Conservation (phyloP, 2,888 invertebrate genomes). For the Lepidocyrtoides sp. region DNA sequence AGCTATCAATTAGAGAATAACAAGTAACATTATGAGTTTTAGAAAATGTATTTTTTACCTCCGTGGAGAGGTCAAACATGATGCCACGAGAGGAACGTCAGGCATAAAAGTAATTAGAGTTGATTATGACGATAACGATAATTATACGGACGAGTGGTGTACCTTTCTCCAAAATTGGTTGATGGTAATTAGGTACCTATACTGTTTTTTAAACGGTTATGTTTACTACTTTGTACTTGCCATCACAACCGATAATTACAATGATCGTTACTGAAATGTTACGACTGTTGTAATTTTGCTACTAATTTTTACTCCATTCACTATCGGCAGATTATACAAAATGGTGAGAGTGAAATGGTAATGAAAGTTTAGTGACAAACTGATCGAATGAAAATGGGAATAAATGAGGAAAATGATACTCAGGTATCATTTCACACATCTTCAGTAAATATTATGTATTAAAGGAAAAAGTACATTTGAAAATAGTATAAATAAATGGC, state of each 20-base stretch:
- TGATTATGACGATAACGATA: slow-evolving; percentile 39
- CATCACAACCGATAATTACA: slow-evolving; percentile 19
- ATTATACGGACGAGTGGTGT: not conserved
- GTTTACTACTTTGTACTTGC: slow-evolving; percentile 15
- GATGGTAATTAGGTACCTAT: not conserved
- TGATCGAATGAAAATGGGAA: no score
- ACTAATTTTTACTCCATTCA: slow-evolving; percentile 12
- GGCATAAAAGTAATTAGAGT: slow-evolving; percentile 13
- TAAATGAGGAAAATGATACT: no score
- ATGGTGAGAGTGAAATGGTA: no score
- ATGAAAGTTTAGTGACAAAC: no score
- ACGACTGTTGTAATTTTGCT: not conserved
- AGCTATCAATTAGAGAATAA: not conserved
- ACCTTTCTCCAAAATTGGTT: not conserved
- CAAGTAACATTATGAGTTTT: not conserved
- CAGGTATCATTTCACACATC: no score
- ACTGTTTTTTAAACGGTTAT: slow-evolving; percentile 25
- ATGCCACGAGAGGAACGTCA: not conserved
- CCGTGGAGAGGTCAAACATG: not conserved
- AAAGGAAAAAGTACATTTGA: no score
- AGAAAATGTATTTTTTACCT: not conserved
- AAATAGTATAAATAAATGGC: no score
- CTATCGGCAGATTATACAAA: no score
- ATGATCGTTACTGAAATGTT: not conserved
- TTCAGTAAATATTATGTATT: no score